A percentile compares a stretch with the other conserved stretches of the same genome.
These are phyloP conservation scores for Bactericera cockerelli DNA, from an alignment of 1,140 invertebrate genomes.

Conservation along the genomic window DNA sequence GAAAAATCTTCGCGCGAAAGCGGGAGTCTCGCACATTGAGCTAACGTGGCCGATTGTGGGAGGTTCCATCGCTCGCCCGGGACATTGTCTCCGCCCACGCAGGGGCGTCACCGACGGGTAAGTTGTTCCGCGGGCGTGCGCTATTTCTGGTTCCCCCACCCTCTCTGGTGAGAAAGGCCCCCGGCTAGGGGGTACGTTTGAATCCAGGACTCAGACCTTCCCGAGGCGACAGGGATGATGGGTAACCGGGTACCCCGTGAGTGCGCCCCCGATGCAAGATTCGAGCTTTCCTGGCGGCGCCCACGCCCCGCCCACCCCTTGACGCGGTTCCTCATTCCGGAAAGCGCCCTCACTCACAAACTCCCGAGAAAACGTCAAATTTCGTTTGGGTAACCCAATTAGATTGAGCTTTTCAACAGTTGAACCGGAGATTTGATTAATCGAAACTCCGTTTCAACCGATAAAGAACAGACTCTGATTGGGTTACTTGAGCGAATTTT, in stretches of 20 bases:
- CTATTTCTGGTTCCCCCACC: conserved; percentile 4
- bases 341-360: too few relatives aligned
- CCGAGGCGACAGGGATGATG: background rate
- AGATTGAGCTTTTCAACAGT: too few relatives aligned
- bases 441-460: too few relatives aligned
- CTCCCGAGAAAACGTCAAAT: too few relatives aligned
- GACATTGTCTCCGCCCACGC: background rate
- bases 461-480: too few relatives aligned
- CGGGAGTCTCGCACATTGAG: conserved; percentile 1
- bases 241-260: background rate
- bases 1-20: background rate
- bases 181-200: background rate
- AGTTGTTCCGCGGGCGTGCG: background rate
- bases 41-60: conserved; percentile 5
- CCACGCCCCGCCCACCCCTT: too few relatives aligned
- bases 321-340: too few relatives aligned
- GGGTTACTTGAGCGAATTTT: too few relatives aligned
- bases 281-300: background rate
- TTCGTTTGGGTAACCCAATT: too few relatives aligned
- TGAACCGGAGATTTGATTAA: too few relatives aligned
- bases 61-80: background rate
- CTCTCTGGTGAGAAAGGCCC: conserved; percentile 4
- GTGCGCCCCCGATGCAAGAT: conserved; percentile 5
- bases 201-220: conserved; percentile 6
- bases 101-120: background rate